Conservation (phyloP, 1,140 invertebrate species). For the Pachypeltis micranthus region DNA sequence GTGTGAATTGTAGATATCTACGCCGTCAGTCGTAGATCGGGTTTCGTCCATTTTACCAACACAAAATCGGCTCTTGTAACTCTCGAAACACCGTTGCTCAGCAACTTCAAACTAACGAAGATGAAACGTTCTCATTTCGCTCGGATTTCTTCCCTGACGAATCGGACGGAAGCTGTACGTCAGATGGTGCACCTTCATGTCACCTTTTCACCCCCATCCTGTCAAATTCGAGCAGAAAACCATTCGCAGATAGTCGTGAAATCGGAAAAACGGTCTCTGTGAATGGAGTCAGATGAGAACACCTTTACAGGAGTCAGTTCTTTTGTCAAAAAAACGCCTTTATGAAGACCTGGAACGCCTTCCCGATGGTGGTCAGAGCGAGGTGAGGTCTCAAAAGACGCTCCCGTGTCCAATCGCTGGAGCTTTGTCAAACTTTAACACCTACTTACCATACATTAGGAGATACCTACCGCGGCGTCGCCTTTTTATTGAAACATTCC, state of each 20-base stretch:
- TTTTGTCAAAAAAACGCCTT: background rate
- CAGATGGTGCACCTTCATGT: background rate
- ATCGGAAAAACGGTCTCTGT: background rate
- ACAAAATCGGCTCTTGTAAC: no score
- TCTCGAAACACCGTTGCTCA: no score
- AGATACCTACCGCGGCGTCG: conserved; percentile 9
- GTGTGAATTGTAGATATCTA: no score
- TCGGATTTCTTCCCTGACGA: background rate
- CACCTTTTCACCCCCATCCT: background rate
- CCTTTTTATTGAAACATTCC: background rate
- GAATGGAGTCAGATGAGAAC: background rate
- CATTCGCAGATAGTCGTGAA: conserved; percentile 2
- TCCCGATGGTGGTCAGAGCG: conserved; percentile 2
- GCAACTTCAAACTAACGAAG: no score
- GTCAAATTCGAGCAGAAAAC: background rate
- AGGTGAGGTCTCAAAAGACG: background rate
- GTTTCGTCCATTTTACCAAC: no score
- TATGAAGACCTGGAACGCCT: background rate
- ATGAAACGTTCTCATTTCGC: background rate
- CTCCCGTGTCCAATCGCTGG: conserved; percentile 2
- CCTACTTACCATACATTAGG: conserved; percentile 16
- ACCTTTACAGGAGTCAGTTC: background rate
- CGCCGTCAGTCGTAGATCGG: no score
- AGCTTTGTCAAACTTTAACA: conserved; percentile 12
- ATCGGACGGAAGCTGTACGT: conserved; percentile 2